These are phyloP conservation scores for Brachystomella parvula DNA, from an alignment of 1,140 invertebrate species.

Conservation along the genomic window DNA sequence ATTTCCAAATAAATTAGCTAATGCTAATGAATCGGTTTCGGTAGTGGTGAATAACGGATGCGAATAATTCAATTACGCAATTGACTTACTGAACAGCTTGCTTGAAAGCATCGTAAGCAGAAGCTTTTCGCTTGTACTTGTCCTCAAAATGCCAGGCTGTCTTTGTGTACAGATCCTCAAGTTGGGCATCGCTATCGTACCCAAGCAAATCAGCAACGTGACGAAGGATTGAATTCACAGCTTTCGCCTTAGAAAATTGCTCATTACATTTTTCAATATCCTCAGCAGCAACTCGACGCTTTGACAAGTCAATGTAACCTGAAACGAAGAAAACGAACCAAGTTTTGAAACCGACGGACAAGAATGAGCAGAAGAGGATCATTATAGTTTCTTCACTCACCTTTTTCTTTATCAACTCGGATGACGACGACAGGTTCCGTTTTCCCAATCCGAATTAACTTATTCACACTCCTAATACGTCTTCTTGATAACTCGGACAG, in stretches of 20 bases:
- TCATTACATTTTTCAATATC: conserved; percentile 98
- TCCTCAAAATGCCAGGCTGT: conserved; percentile 99
- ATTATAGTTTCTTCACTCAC: conserved; percentile 46
- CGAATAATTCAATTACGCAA: conserved; percentile 4
- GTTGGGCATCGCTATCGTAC: conserved; percentile 80
- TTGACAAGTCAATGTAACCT: conserved; percentile 99
- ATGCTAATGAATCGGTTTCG: neutral
- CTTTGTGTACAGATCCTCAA: conserved; percentile 91
- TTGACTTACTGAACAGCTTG: conserved; percentile 83
- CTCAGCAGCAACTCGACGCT: conserved; percentile 93
- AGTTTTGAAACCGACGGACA: no score
- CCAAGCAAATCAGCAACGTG: conserved; percentile 92
- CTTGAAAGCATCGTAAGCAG: conserved; percentile 97
- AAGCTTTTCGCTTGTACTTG: conserved; percentile 91
- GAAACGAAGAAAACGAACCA: conserved; percentile 23
- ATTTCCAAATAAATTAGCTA: neutral
- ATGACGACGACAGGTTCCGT: conserved; percentile 99
- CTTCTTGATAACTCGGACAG: conserved; percentile 92
- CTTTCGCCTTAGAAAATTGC: conserved; percentile 96
- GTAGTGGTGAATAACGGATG: neutral
- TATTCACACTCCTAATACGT: conserved; percentile 98
- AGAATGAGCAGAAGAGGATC: neutral
- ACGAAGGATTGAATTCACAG: conserved; percentile 93
- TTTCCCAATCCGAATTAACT: conserved; percentile 95
- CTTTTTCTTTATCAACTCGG: conserved; percentile 98